Conservation (phyloP, 2,797 vertebrate genomes). For the Pempheris klunzingeri region DNA sequence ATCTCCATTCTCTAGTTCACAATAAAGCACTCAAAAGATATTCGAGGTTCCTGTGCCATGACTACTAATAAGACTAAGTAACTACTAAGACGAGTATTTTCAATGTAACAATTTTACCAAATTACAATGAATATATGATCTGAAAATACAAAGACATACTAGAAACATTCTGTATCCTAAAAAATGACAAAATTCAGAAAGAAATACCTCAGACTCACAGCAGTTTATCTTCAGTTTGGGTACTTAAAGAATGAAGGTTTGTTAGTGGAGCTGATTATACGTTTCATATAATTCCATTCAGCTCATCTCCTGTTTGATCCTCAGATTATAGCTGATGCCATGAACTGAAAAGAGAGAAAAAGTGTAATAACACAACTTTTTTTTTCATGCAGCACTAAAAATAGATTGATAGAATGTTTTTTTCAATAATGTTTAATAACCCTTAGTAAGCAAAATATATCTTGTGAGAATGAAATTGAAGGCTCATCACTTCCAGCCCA, state of each 20-base stretch:
- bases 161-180: neutral
- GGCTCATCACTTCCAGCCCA: neutral
- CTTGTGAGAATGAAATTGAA: too few relatives aligned
- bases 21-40: too few relatives aligned
- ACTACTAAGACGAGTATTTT: too few relatives aligned
- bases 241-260: neutral
- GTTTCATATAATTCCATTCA: neutral
- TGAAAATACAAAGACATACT: neutral
- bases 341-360: conserved; percentile 65
- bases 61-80: too few relatives aligned
- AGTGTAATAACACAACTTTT: neutral
- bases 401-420: too few relatives aligned
- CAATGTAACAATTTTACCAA: neutral
- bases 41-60: too few relatives aligned
- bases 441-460: neutral
- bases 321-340: conserved; percentile 74
- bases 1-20: too few relatives aligned
- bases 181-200: neutral
- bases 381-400: neutral
- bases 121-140: neutral
- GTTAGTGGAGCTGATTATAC: neutral
- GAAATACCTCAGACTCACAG: neutral
- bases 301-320: neutral
- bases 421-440: too few relatives aligned
- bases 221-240: neutral